Base-by-base conservation (phyloP, 2,888 invertebrate genomes). In the Pyrgus malvae region DNA sequence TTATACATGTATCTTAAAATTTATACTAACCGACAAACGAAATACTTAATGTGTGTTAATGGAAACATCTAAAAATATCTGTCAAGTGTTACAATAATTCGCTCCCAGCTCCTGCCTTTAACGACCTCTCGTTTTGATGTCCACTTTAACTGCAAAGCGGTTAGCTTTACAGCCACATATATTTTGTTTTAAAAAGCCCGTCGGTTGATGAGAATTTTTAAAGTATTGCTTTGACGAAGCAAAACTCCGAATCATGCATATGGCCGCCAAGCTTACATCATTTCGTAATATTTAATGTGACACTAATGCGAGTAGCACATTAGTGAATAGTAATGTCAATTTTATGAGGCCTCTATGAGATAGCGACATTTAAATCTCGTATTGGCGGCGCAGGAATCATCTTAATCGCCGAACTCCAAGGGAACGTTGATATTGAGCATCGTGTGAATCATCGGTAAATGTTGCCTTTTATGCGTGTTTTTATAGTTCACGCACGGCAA, bases 271-370 rank as follows among this genome's bases (percentile, higher is more conserved):
- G 59, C 59, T 63, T 68, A 69, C 67, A 63, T 68, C 69, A 70
- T 87, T 84, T 78, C 80, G 80, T 78, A 87, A 87, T 68, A 72
- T 72, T 70, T 76, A 82, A 83, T 83, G 83, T 74, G 81, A 74
- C 80, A 74, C 79, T 87, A 87, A 88, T 87, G 86, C 79, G 76
- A 67, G 69, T 68, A 63, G 68, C 66, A 75, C 86, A 88, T 89
- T 88, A 88, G 78, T 68, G 68, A 72, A 67, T 74, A 72, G 74
- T 85, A 81, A 87, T 81, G 78, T 75, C 72, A 72, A 74, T 87
- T 86, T 86, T 83, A 86, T 74, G 80, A 78, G 70, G 68, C 69
- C 66, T 70, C 72, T 71, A 68, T 58, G 57, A 75, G 81, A 84
- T 83, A 82, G 74, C 70, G 68, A 63, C 68, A 55, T 68, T 69